Conservation (phyloP, 2,797 vertebrate species). For the Rhodeus uyekii region DNA sequence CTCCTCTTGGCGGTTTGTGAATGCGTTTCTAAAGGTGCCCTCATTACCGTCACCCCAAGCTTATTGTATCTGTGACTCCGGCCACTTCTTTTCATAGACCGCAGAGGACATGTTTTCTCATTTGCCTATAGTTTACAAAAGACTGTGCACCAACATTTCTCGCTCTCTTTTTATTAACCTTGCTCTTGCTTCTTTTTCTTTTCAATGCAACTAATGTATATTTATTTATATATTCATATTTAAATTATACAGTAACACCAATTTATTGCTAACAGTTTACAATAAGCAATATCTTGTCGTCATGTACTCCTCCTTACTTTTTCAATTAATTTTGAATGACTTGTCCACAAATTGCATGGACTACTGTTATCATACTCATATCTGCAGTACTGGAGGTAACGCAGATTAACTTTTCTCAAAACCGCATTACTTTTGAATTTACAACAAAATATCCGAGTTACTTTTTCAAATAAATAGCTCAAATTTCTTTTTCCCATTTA, state of each 20-base stretch:
- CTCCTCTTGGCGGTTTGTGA: conserved; percentile 29
- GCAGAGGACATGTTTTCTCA: not conserved
- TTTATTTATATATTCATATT: not conserved
- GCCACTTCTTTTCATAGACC: not conserved
- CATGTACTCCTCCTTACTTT: not conserved
- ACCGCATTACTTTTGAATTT: not conserved
- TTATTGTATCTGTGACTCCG: not conserved
- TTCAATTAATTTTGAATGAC: not conserved
- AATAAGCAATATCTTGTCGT: not conserved
- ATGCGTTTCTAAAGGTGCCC: conserved; percentile 10
- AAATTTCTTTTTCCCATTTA: not conserved
- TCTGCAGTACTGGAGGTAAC: not conserved
- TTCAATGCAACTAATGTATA: not conserved
- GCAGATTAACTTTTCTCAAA: not conserved
- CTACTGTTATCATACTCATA: too few species aligned
- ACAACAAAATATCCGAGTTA: not conserved
- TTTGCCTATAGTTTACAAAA: conserved; percentile 5
- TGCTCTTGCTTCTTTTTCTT: not conserved
- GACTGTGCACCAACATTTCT: not conserved
- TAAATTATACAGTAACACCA: not conserved
- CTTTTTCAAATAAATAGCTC: not conserved
- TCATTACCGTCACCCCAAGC: conserved; percentile 14
- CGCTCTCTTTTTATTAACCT: not conserved
- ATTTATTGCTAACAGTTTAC: not conserved
- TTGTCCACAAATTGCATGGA: not conserved